A percentile compares a stretch with the other conserved stretches of the same genome.
phyloP scores from a whole-genome alignment of 2,888 invertebrate genomes.

The Ormyrus rosae region DNA sequence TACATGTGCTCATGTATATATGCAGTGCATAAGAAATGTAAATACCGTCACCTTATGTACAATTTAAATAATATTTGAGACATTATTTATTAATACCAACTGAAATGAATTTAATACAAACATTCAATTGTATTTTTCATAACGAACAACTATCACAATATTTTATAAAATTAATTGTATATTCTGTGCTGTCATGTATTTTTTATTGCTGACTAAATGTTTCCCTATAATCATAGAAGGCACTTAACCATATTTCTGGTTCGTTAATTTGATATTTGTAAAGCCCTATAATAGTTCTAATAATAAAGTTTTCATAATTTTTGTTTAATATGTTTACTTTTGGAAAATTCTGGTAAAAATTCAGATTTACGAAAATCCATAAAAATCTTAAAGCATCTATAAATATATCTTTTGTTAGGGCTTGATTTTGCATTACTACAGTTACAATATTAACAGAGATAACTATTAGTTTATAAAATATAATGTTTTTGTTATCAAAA shows the following conservation, averaged over 20 bases:
- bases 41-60: too few species aligned
- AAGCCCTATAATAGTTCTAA: constrained; percentile 44
- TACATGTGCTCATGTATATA: too few species aligned
- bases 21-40: too few species aligned
- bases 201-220: constrained; percentile 26
- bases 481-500: constrained; percentile 44
- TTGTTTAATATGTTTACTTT: constrained; percentile 29
- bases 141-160: background rate
- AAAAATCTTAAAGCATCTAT: constrained; percentile 39
- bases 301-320: constrained; percentile 25
- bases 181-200: constrained; percentile 15
- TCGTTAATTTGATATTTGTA: constrained; percentile 33
- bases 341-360: constrained; percentile 29
- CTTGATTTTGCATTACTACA: background rate
- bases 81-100: too few species aligned
- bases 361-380: constrained; percentile 48
- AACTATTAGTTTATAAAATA: constrained; percentile 53
- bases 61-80: too few species aligned
- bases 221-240: constrained; percentile 42
- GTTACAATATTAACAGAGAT: constrained; percentile 47
- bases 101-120: too few species aligned
- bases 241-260: constrained; percentile 43
- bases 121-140: background rate
- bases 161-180: too few species aligned
- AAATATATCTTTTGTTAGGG: constrained; percentile 18